Percentiles rank a stretch among this genome's conserved stretches.
Evolutionary conservation across 2,113 vertebrate species (phyloP).

Genomic region (Cacatua alba): DNA sequence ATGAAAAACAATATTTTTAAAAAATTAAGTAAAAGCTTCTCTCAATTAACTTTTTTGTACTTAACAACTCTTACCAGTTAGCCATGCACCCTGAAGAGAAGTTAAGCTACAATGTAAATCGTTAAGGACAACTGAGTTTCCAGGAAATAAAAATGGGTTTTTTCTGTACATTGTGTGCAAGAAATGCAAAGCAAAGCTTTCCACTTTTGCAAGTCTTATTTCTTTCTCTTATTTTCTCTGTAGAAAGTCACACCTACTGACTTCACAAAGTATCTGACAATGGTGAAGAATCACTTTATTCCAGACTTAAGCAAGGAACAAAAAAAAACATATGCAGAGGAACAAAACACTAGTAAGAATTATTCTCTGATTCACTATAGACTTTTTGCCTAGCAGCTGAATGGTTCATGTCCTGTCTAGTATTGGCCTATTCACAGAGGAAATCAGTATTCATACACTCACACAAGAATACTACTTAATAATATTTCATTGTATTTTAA

Average conservation of each 20-base stretch:
- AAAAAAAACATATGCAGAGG: neutral
- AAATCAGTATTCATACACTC: conserved; percentile 30
- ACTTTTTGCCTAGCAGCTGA: conserved; percentile 13
- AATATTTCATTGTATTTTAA: conserved; percentile 26
- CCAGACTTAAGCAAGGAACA: neutral
- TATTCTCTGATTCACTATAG: neutral
- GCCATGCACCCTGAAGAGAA: neutral
- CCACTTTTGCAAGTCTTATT: neutral
- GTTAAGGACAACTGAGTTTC: neutral
- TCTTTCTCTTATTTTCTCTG: neutral
- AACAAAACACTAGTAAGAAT: conserved; percentile 15
- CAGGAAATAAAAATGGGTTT: neutral
- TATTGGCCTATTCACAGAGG: neutral
- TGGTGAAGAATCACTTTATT: neutral
- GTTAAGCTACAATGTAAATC: neutral
- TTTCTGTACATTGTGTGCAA: neutral
- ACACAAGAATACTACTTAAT: neutral
- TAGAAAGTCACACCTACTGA: neutral
- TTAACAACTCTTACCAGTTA: neutral
- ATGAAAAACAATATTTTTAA: neutral
- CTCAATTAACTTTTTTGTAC: neutral
- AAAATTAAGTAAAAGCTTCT: neutral
- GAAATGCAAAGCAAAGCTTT: neutral
- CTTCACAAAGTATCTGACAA: neutral
- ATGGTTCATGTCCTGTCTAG: neutral